Evolutionary conservation across 1,140 invertebrate species (phyloP), one percentile per base, ranked within the genome.

Genomic region (Periplaneta americana): DNA sequence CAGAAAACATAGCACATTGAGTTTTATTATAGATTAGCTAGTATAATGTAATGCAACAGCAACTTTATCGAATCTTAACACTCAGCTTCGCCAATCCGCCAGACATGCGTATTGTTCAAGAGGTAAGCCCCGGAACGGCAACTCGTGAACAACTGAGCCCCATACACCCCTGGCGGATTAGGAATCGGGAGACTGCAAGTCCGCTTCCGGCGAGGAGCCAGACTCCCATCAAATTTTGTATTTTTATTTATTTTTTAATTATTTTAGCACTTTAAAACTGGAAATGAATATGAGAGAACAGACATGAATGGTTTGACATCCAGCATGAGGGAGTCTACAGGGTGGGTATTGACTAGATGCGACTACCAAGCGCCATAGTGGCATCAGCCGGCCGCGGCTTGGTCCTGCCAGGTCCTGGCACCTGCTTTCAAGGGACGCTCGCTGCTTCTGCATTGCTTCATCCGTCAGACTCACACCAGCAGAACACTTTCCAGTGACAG

Each of bases 71-170:
- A 82, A 83, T 82, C n/a, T 48, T 81, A 78, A 78, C 34, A 82
- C 48, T 80, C 39, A 78, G 48, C 80, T 74, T 84, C 83, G 82
- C 74, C 83, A 86, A 86, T 84, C 83, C 83, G 82, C 83, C 84
- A 35, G 17, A 35, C 75, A 75, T 84, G 82, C 82, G 80, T 84
- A 83, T 84, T 84, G 82, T 77, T 83, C 82, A 84, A 82, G 74
- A 83, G 84, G 48, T 83, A 36, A 74, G 84, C 84, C 82, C 87
- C 87, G 86, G 87, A 84, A 83, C 32, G 82, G 84, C 80, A 82
- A 82, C 86, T 84, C 84, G 83, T 85, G 84, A 85, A 82, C 84
- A 87, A 87, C 86, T 87, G 87, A 87, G 86, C 87, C 87, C 87
- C 84, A 81, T 84, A 84, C 84, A 81, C 83, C 78, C 17, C 34